Evolutionary conservation across 2,113 vertebrate genomes (phyloP), one percentile per base, ranked within the genome.

Genomic region (Cathartes aura): DNA sequence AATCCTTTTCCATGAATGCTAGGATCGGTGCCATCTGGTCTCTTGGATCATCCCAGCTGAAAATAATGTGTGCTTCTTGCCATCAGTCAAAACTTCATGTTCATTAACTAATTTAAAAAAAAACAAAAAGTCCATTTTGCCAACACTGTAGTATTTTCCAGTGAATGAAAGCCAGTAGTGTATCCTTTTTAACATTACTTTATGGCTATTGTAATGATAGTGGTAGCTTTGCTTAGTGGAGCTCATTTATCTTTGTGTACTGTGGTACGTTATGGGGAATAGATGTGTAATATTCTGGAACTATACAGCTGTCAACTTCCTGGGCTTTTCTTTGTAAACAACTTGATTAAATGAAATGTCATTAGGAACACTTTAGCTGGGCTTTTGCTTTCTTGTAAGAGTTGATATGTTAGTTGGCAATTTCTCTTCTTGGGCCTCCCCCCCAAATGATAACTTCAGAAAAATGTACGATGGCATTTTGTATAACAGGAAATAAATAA

Each of bases 11-110:
- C 74, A 40, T 23, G 78, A 84, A 82, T 94, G 68, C 90, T 91
- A 85, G 60, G 82, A 96, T 95, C 64, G 72, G 82, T 81, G 11
- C 96, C 60, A 92, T 92, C 59, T 95, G 80, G 60, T 93, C 64
- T 52, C 78, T 93, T 52, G 66, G 76, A 95, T 96, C 64, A 27
- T 52, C 18, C 82, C 74, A 89, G 26, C 62, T 92, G 84, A 97
- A 91, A 93, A 97, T 82, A 96, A 89, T 43, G 34, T 36, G 13
- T 82, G 26, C 64, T 30, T 87, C 66, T 91, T 93, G 42, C 90
- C 86, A 97, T 95, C 62, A 82, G 84, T 97, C 90, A 97, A 95
- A 96, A 95, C 74, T 89, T 93, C 21, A 70, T 66, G 73, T 89
- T 90, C 66, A 87, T 90, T 94, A 96, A 86, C 84, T 87, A 87